These are phyloP conservation scores for Pteronura brasiliensis DNA, from an alignment of 2,113 vertebrate genomes.

Conservation along the genomic window DNA sequence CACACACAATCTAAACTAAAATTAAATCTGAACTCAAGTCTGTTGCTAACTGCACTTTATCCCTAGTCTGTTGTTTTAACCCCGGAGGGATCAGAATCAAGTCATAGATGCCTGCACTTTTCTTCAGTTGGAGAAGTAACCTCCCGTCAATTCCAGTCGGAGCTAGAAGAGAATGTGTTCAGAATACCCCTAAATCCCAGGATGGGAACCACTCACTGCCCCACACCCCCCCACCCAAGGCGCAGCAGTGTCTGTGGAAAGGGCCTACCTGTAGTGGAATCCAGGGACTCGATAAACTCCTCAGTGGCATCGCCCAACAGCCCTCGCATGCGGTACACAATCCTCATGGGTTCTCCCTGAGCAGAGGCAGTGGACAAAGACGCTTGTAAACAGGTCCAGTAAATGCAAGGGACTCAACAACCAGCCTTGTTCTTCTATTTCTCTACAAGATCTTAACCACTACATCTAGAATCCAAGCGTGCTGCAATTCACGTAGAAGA, in stretches of 20 bases:
- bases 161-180: not conserved
- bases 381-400: not conserved
- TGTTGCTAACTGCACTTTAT: not conserved
- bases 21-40: not conserved
- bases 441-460: not conserved
- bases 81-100: not conserved
- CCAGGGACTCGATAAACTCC: slow-evolving; percentile 98
- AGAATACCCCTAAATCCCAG: not conserved
- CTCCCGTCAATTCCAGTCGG: not conserved
- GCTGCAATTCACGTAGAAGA: not conserved
- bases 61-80: not conserved
- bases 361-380: slow-evolving; percentile 18
- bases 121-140: not conserved
- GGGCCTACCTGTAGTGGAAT: slow-evolving; percentile 94
- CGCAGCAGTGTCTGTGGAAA: slow-evolving; percentile 15
- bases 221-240: slow-evolving; percentile 17
- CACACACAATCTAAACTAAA: not conserved
- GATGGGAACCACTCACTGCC: accelerated
- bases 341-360: slow-evolving; percentile 99
- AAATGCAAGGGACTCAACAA: not conserved
- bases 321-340: slow-evolving; percentile 98
- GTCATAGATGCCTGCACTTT: not conserved
- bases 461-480: not conserved
- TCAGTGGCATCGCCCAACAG: slow-evolving; percentile 98
- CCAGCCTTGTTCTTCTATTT: not conserved